Base-by-base conservation (phyloP, 2,888 invertebrate species). In the Axea sp. region DNA sequence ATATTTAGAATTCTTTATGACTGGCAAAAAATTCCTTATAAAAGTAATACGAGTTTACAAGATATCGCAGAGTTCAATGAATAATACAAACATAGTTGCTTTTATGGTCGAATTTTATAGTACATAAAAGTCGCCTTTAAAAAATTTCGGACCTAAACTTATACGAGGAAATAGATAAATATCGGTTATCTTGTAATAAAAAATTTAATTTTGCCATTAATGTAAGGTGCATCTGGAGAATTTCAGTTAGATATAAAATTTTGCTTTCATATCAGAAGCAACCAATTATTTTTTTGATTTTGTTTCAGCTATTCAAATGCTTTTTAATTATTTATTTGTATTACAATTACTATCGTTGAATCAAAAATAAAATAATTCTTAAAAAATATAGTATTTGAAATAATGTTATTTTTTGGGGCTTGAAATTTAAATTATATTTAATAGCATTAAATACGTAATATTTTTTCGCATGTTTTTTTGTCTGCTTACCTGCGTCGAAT, bases 81-180 rank as follows among this genome's bases (percentile, higher is more conserved):
- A 45, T 45, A 45, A 45, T 28, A 26, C 28, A 45, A 45, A 45
- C 26, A 28, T 45, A 15, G 26, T 45, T 28, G 26, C 8, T 45
- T 45, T 45, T 45, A 28, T 45, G 22, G 43, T 15, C 43, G 26
- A 14, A 45, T 45, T 45, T 45, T 45, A 45, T 45, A 26, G 26
- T 15, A 26, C 43, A 45, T 45, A 45, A 45, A 28, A 45, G 8
- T 22, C 6, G 28, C 8, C 7, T 26, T 14, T n/a, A 45, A 45
- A 45, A 45, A 28, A 8, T 24, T 22, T 41, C 11, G 9, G 41
- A 11, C 12, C 12, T 11, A 22, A 24, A 8, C 17, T 37, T 19
- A 17, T 37, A 17, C 31, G 31, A 31, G 8, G 8, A 41, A 41
- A 24, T 15, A 7, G 28, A 45, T 28, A 4, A 14, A 28, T 14